Evolutionary conservation across 2,888 invertebrate species (phyloP), one percentile per base, ranked within the genome.

Genomic region (Achlya flavicornis): DNA sequence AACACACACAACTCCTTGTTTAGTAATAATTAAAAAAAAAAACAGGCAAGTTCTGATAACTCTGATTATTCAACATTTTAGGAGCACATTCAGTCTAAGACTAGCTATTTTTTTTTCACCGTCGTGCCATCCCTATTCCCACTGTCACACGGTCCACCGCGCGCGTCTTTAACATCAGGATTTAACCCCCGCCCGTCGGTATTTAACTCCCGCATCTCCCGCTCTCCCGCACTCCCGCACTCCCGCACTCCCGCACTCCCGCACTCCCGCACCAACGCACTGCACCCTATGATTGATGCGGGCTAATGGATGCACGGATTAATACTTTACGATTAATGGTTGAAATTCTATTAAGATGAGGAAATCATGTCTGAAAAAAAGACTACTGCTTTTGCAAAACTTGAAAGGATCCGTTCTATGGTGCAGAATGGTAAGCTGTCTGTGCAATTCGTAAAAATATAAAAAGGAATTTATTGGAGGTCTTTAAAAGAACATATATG

Each of bases 261-360:
- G 26, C 38, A 38, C 38, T 48, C 6, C 48, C 48, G 35, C 35
- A 32, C 12, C 26, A 26, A 26, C 26, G 26, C 26, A 26, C 26
- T 41, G 41, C 69, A 64, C 68, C 68, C 62, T 71, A 74, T 87
- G 86, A 87, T 86, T 83, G 86, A 84, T 83, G 68, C 79, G 70
- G 72, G 80, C 68, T 87, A 86, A 87, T 87, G 83, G 80, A 71
- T 67, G 68, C 33, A 61, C 66, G 78, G 80, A 81, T 80, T 81
- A 81, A 72, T 61, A 62, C 62, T 61, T 57, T 57, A 63, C 26
- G 33, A 60, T 48, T 62, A 53, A 53, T 53, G 19, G 53, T 10
- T 46, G 7, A 10, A 48, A 53, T 53, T 53, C 53, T 53, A 53
- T n/a, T 53, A 53, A 12, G 41, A 4, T 3, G 19, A 53, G 4